Percentiles rank a stretch among this genome's conserved stretches.
phyloP scores from a whole-genome alignment of 2,888 invertebrate species.

The Sepiola atlantica region DNA sequence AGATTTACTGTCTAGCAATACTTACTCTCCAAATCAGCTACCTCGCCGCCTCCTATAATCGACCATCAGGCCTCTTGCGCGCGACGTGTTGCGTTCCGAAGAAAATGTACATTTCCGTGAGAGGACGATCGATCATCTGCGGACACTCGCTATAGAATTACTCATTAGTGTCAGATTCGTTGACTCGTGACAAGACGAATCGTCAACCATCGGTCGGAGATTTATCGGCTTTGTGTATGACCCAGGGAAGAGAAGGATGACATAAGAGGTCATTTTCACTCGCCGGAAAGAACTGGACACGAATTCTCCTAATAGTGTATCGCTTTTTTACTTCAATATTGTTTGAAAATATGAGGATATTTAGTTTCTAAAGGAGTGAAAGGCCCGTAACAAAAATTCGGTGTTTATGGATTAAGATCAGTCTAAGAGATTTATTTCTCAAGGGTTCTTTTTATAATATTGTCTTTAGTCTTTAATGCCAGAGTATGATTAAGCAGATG shows the following conservation, averaged over 20 bases:
- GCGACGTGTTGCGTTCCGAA: not conserved
- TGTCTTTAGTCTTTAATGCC: too few relatives aligned
- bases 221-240: not conserved
- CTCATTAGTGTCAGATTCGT: not conserved
- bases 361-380: not conserved
- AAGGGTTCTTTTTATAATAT: too few relatives aligned
- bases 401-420: too few relatives aligned
- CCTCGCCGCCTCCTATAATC: not conserved
- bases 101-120: not conserved
- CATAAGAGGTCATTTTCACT: not conserved
- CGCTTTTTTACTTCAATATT: not conserved
- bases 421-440: too few relatives aligned
- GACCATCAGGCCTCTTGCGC: not conserved
- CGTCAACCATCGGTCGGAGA: not conserved
- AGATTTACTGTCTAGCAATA: not conserved
- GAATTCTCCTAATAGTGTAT: too few relatives aligned
- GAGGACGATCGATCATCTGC: not conserved
- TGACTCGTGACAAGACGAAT: not conserved
- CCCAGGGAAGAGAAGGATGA: not conserved
- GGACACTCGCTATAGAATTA: conserved; percentile 14
- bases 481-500: too few relatives aligned
- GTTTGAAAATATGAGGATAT: not conserved
- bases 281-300: too few relatives aligned
- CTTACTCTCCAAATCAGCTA: not conserved
- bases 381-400: too few relatives aligned